Evolutionary conservation across 2,888 invertebrate genomes (phyloP).

Genomic region (Arrhopalites spinosus): DNA sequence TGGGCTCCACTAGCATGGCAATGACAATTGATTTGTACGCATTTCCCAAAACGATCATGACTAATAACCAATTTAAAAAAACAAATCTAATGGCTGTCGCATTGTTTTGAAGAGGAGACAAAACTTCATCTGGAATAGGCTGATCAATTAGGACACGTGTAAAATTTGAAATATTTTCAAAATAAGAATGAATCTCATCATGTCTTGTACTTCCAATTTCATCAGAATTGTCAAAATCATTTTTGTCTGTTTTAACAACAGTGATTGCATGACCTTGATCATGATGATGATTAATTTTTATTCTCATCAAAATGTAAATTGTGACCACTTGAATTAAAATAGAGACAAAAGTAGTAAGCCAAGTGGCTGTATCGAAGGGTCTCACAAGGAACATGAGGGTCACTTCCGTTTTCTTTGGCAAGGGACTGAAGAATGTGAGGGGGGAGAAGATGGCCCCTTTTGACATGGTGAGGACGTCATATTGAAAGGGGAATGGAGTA

Average conservation of each 20-base stretch:
- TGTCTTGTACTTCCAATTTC: background rate
- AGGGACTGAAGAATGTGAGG: background rate
- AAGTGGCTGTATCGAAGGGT: background rate
- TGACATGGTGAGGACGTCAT: background rate
- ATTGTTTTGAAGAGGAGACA: background rate
- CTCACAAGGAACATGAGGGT: background rate
- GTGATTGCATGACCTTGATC: too few relatives aligned
- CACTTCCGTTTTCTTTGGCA: conserved; percentile 5
- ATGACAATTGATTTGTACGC: conserved; percentile 5
- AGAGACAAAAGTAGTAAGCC: background rate
- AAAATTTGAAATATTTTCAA: background rate
- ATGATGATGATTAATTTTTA: too few relatives aligned
- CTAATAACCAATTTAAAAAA: background rate
- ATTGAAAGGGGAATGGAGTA: conserved; percentile 2
- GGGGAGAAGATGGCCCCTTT: background rate
- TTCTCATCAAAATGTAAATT: too few relatives aligned
- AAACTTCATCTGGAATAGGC: background rate
- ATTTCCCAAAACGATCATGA: conserved; percentile 12
- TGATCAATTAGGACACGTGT: background rate
- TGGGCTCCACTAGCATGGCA: conserved; percentile 8
- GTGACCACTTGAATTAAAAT: background rate
- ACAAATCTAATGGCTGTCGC: background rate
- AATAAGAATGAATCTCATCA: background rate
- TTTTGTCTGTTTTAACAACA: too few relatives aligned
- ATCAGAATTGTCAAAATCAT: background rate